phyloP scores from a whole-genome alignment of 1,140 invertebrate species.

The Maniola jurtina region DNA sequence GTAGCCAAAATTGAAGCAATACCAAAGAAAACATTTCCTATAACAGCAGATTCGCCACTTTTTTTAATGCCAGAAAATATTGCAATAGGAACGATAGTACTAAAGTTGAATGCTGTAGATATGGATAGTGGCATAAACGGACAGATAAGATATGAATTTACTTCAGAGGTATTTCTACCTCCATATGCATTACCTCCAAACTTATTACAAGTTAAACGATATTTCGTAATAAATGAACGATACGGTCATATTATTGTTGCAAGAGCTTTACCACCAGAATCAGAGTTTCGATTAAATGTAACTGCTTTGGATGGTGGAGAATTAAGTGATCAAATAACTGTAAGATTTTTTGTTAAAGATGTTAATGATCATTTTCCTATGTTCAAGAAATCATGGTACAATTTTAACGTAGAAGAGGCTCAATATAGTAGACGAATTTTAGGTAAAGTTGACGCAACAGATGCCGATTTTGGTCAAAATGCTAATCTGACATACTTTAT shows the following conservation, averaged over 20 bases:
- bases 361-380: slow-evolving; percentile 92
- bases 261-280: slow-evolving; percentile 86
- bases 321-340: slow-evolving; percentile 83
- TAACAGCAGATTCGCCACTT: slow-evolving; percentile 76
- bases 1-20: slow-evolving; percentile 57
- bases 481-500: slow-evolving; percentile 88
- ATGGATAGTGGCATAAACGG: slow-evolving; percentile 88
- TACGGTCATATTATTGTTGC: slow-evolving; percentile 88
- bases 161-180: slow-evolving; percentile 82
- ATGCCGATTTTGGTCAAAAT: slow-evolving; percentile 88
- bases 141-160: slow-evolving; percentile 87
- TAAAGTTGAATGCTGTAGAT: slow-evolving; percentile 90
- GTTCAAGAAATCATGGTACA: slow-evolving; percentile 90
- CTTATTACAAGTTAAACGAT: slow-evolving; percentile 78
- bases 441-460: slow-evolving; percentile 87
- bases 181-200: slow-evolving; percentile 65
- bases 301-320: slow-evolving; percentile 87
- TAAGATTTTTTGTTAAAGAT: slow-evolving; percentile 86
- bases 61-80: slow-evolving; percentile 88
- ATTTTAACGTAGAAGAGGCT: slow-evolving; percentile 90
- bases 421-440: slow-evolving; percentile 84
- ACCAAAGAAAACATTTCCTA: slow-evolving; percentile 78
- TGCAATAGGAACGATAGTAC: slow-evolving; percentile 84
- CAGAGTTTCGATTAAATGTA: slow-evolving; percentile 88
- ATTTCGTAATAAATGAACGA: slow-evolving; percentile 86